These are phyloP conservation scores for Tor tambroides DNA, from an alignment of 2,113 vertebrate species.

Conservation along the genomic window DNA sequence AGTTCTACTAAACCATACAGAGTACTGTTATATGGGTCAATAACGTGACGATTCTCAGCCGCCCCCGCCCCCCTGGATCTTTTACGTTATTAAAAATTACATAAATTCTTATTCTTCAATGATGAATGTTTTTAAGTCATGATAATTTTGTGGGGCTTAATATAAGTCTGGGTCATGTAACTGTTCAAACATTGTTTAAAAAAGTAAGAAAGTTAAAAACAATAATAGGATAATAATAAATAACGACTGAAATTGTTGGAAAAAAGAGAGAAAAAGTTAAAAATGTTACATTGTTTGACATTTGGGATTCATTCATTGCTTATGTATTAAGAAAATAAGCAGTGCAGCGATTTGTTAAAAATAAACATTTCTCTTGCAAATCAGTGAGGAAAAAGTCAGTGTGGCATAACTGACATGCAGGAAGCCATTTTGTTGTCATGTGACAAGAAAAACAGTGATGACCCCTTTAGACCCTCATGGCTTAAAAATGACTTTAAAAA, in stretches of 20 bases:
- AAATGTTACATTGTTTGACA: neutral
- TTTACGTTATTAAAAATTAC: neutral
- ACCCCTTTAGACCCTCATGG: neutral
- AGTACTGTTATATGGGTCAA: neutral
- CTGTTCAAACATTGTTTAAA: neutral
- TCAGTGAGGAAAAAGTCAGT: neutral
- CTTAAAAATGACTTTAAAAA: neutral
- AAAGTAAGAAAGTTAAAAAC: neutral
- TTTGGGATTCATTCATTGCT: neutral
- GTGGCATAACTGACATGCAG: neutral
- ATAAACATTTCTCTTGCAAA: neutral
- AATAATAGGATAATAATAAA: neutral
- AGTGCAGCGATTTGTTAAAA: neutral
- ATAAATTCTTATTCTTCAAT: too few relatives aligned
- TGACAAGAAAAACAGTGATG: neutral
- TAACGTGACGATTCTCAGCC: neutral
- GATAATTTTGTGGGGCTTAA: neutral
- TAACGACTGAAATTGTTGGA: neutral
- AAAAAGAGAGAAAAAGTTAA: neutral
- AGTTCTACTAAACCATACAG: neutral
- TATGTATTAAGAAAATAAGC: neutral
- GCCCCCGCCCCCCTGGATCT: neutral
- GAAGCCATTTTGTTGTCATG: constrained; percentile 32
- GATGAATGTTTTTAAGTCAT: neutral
- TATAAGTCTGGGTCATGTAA: neutral